Base-by-base conservation (phyloP, 2,113 vertebrate genomes). In the Hypomesus transpacificus region DNA sequence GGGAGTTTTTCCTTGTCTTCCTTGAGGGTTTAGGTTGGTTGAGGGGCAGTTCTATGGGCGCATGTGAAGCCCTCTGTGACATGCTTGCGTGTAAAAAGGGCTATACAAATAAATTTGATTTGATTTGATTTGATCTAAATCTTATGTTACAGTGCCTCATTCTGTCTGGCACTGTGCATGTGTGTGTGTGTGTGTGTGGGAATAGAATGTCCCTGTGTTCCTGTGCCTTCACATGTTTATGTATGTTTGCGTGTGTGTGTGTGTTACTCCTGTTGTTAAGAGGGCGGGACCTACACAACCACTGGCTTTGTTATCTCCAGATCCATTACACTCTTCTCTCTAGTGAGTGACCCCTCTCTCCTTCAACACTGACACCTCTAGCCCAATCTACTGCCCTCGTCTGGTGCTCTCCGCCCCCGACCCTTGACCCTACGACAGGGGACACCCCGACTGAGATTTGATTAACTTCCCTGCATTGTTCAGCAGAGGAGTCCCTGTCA, bases 381-480 rank as follows among this genome's bases (percentile, higher is more conserved):
- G 52, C 66, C 80, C 85, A 89, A 85, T 88, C 22, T 6, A 66
- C 21, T 31, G 58, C 65, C 56, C 50, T 71, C 17, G 73, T 87
- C 86, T 88, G 82, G 64, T 28, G 46, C 80, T 81, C 84, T 79
- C 39, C 58, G 75, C 78, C 70, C 16, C 16, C 60, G 80, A 77
- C 82, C 83, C 88, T 87, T 89, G 87, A 87, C 87, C 86, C 52
- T 18, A 26, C 34, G 28, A 34, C 17, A 63, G 56, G 14, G 31
- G 58, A 56, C 51, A 46, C 70, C 58, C 28, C 31, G 20, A 17
- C 56, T 21, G 20, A 68, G 18, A 20, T 56, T 61, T 68, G 57
- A 66, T 56, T 68, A 34, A 67, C 51, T 16, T 20, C 67, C 16
- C 70, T 53, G 65, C 5, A 2, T 68, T 39, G 28, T 68, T 72